These are phyloP conservation scores for Luscinia megarhynchos DNA, from an alignment of 2,797 vertebrate genomes.

Conservation along the genomic window DNA sequence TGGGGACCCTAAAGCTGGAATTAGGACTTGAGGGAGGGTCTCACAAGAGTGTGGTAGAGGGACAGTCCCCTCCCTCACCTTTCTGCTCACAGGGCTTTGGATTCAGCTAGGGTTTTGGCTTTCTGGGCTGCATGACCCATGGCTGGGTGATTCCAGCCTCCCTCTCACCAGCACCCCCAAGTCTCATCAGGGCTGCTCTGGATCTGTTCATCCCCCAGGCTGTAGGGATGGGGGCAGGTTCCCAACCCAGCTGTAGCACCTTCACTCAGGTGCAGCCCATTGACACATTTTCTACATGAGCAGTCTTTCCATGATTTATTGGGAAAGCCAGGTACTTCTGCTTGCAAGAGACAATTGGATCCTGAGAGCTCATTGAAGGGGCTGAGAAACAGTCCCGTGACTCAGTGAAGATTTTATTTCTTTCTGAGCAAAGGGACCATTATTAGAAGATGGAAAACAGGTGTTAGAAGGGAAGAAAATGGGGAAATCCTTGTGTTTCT, in stretches of 20 bases:
- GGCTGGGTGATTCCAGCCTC: background rate
- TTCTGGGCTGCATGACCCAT: background rate
- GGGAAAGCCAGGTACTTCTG: background rate
- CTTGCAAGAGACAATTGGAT: background rate
- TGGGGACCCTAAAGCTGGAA: background rate
- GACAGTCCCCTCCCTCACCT: background rate
- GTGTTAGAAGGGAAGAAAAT: slow-evolving; percentile 6
- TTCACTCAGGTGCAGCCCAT: background rate
- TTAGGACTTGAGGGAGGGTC: background rate
- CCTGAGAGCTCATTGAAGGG: background rate
- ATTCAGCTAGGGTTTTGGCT: background rate
- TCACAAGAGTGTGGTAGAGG: background rate
- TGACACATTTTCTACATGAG: background rate
- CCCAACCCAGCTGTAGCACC: background rate
- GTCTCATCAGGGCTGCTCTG: background rate
- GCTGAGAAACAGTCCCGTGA: background rate
- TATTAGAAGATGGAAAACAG: slow-evolving; percentile 20
- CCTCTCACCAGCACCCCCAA: background rate
- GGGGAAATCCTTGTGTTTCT: slow-evolving; percentile 18
- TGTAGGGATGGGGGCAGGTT: background rate
- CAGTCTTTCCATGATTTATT: background rate
- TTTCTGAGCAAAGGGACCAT: background rate
- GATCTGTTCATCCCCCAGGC: background rate
- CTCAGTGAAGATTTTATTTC: background rate
- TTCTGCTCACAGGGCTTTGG: background rate